Evolutionary conservation across 2,888 invertebrate genomes (phyloP).

Genomic region (Synergus laeviventris): DNA sequence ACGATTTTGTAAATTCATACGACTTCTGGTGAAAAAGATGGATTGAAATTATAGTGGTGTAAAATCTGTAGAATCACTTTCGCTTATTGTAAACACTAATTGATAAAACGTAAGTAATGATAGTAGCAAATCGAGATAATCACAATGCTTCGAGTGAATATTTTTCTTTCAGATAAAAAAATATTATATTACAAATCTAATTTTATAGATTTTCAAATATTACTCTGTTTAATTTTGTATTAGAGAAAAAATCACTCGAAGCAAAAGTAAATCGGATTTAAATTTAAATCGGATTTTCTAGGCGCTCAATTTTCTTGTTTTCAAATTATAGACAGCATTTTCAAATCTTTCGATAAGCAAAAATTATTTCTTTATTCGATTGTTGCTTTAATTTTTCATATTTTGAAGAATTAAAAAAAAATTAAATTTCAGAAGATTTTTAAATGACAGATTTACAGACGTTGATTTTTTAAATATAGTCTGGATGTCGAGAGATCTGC

Average conservation of each 20-base stretch:
- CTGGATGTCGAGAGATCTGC: constrained; percentile 32
- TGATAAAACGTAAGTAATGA: background rate
- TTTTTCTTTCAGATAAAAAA: constrained; percentile 12
- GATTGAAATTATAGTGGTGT: background rate
- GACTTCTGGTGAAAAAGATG: background rate
- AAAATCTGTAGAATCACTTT: constrained; percentile 7
- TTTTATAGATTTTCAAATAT: background rate
- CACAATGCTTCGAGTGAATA: background rate
- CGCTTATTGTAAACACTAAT: constrained; percentile 10
- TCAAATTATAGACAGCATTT: constrained; percentile 47
- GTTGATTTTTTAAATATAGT: constrained; percentile 3
- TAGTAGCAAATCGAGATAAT: background rate
- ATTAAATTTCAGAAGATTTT: constrained; percentile 2
- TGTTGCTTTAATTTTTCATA: constrained; percentile 26
- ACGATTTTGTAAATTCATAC: constrained; percentile 34
- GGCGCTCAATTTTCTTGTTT: constrained; percentile 58
- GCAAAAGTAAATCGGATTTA: constrained; percentile 13
- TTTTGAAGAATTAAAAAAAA: constrained; percentile 21
- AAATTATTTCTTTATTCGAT: background rate
- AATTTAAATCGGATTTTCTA: constrained; percentile 25
- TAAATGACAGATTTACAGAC: background rate
- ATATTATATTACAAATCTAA: background rate
- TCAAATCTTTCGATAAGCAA: constrained; percentile 8
- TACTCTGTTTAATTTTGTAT: background rate
- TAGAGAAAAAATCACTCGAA: constrained; percentile 21